Evolutionary conservation across 1,140 invertebrate genomes (phyloP), one percentile per base, ranked within the genome.

Genomic region (Scaptomyza hsui): DNA sequence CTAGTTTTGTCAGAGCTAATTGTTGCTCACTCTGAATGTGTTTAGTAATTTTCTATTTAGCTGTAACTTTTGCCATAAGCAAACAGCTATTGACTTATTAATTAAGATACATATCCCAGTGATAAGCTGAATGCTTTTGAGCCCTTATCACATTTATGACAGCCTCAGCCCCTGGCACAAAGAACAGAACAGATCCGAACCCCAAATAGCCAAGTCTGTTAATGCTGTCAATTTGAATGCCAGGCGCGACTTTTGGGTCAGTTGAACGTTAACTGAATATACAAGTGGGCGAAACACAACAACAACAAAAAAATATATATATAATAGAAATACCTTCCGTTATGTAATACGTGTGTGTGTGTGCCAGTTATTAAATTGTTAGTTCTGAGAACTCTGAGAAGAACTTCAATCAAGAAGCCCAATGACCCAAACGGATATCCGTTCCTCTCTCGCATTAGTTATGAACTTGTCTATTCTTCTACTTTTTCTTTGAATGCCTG

Each of bases 71-170:
- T 42, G 37, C 5, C 12, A 10, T 68, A 70, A 56, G 73, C 61
- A 67, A 44, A 41, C 51, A 56, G 64, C 77, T 74, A 85, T 85
- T 86, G 81, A 76, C 77, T 85, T 85, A 86, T 85, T 85, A 85
- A 85, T 85, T 85, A 85, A 81, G 81, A 86, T 81, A 76, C 57
- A 68, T 57, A 77, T 48, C 72, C 44, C 39, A 35, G 16, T 13
- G 48, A 6, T 5, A 15, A 26, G 21, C 16, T 45, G 49, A 29
- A 56, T 47, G 55, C 51, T 47, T 52, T 37, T 41, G 42, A 74
- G 81, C 80, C 81, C 80, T 85, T 85, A 81, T 85, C 81, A 85
- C 67, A 85, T 86, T 81, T 81, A 86, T 85, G 81, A 85, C 82
- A 81, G 77, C 47, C 47, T n/a, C 51, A 3, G 18, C 18, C 44